Evolutionary conservation across 2,888 invertebrate genomes (phyloP).

Genomic region (Paralinhomoeus sp.): DNA sequence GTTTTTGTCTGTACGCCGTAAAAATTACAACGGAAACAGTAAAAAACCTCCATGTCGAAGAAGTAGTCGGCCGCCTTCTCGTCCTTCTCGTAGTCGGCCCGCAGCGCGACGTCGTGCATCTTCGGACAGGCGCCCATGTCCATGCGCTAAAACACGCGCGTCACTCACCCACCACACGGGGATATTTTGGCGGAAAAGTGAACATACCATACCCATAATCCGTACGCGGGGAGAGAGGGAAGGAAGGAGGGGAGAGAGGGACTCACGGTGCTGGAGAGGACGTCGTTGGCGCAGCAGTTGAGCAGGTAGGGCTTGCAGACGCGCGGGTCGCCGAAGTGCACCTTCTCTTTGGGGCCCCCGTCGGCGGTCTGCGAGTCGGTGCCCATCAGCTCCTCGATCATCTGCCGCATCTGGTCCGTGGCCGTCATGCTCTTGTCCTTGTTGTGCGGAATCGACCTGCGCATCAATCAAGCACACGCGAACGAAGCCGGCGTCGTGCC

Average conservation of each 20-base stretch:
- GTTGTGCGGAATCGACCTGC: too few relatives aligned
- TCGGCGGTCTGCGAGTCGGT: conserved; percentile 35
- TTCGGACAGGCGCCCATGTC: conserved; percentile 96
- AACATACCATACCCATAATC: too few relatives aligned
- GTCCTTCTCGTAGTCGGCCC: conserved; percentile 91
- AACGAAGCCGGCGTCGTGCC: too few relatives aligned
- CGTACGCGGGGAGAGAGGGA: too few relatives aligned
- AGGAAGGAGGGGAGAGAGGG: too few relatives aligned
- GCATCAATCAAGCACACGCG: too few relatives aligned
- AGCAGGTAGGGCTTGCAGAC: conserved; percentile 98
- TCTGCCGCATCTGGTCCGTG: conserved; percentile 95
- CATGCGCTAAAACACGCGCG: conserved; percentile 84
- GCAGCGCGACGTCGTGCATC: conserved; percentile 89
- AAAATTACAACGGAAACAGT: too few relatives aligned
- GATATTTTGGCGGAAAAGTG: too few relatives aligned
- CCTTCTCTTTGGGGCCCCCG: conserved; percentile 62
- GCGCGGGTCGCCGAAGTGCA: conserved; percentile 77
- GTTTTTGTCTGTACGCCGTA: too few relatives aligned
- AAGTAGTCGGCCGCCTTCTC: conserved; percentile 68
- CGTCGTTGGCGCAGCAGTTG: conserved; percentile 96
- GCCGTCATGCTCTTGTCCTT: conserved; percentile 81
- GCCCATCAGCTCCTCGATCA: conserved; percentile 98
- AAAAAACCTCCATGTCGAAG: conserved; percentile 91
- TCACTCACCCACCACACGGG: too few relatives aligned
- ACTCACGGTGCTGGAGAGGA: conserved; percentile 89